These are phyloP conservation scores for Prenolepis imparis DNA, from an alignment of 2,888 invertebrate species.

Conservation along the genomic window DNA sequence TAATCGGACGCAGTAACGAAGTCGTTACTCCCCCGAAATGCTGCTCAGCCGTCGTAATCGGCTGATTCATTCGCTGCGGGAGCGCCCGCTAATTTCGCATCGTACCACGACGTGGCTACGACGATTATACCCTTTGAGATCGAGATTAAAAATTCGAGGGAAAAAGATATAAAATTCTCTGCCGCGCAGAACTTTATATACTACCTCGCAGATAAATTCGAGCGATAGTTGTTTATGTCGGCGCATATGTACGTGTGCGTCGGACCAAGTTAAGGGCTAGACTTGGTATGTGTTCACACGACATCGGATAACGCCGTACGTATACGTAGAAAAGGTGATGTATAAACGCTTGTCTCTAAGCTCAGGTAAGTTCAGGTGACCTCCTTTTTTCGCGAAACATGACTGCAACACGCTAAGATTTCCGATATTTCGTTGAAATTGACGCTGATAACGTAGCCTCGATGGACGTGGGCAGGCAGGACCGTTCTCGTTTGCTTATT, in stretches of 20 bases:
- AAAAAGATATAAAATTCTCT: constrained; percentile 54
- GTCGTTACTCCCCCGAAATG: constrained; percentile 51
- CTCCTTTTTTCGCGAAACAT: constrained; percentile 60
- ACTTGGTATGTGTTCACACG: constrained; percentile 45
- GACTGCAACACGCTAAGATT: constrained; percentile 66
- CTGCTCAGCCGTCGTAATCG: constrained; percentile 25
- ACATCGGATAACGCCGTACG: constrained; percentile 40
- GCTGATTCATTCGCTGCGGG: constrained; percentile 52
- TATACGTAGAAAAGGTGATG: constrained; percentile 48
- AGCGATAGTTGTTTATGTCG: constrained; percentile 40
- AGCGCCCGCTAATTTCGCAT: constrained; percentile 55
- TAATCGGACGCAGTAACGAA: constrained; percentile 51
- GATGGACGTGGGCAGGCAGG: neutral
- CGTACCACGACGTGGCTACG: constrained; percentile 13
- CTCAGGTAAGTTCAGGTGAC: constrained; percentile 56
- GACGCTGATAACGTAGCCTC: constrained; percentile 61
- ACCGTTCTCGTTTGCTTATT: constrained; percentile 22
- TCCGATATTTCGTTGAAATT: constrained; percentile 68
- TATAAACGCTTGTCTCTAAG: constrained; percentile 68
- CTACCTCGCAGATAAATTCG: constrained; percentile 51
- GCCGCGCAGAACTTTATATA: constrained; percentile 35
- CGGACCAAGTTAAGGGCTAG: constrained; percentile 18
- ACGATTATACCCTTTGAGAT: constrained; percentile 50
- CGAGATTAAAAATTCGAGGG: constrained; percentile 9
- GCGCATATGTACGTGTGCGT: neutral